Percentiles rank a stretch among this genome's conserved stretches.
Evolutionary conservation across 2,113 vertebrate species (phyloP).

Genomic region (Fulica atra): DNA sequence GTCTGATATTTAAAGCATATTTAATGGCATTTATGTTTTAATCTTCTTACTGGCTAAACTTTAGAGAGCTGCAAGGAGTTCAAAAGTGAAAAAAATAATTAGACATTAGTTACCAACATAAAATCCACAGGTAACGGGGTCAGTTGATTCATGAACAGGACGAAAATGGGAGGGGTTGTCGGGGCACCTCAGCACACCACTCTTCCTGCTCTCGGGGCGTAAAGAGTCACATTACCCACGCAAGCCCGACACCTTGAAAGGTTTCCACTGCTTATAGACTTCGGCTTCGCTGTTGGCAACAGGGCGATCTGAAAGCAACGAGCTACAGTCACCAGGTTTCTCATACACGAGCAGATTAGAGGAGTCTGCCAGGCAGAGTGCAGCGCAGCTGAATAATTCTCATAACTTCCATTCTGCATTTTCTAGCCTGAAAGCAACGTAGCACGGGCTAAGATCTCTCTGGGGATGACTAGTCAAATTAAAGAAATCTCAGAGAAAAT

Average conservation of each 20-base stretch:
- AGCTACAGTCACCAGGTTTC: background rate
- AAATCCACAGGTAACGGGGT: background rate
- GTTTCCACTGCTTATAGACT: background rate
- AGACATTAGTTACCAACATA: constrained; percentile 43
- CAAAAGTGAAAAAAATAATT: constrained; percentile 69
- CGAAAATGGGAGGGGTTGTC: background rate
- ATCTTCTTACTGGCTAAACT: constrained; percentile 81
- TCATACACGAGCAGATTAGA: background rate
- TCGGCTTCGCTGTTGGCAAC: background rate
- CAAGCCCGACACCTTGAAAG: background rate
- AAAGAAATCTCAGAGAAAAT: background rate
- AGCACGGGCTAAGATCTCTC: fast-evolving
- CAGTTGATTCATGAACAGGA: background rate
- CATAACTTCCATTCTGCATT: background rate
- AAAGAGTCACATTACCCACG: background rate
- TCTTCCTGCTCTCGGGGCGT: background rate
- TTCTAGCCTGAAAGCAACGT: background rate
- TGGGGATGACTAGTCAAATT: fast-evolving
- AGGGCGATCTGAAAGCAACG: background rate
- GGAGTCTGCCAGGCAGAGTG: background rate
- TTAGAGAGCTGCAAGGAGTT: constrained; percentile 69
- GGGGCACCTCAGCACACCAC: background rate
- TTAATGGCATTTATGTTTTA: constrained; percentile 82
- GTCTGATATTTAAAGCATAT: constrained; percentile 80
- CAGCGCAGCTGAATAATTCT: background rate